phyloP scores from a whole-genome alignment of 2,113 vertebrate species.

The Emydura subglobosa region DNA sequence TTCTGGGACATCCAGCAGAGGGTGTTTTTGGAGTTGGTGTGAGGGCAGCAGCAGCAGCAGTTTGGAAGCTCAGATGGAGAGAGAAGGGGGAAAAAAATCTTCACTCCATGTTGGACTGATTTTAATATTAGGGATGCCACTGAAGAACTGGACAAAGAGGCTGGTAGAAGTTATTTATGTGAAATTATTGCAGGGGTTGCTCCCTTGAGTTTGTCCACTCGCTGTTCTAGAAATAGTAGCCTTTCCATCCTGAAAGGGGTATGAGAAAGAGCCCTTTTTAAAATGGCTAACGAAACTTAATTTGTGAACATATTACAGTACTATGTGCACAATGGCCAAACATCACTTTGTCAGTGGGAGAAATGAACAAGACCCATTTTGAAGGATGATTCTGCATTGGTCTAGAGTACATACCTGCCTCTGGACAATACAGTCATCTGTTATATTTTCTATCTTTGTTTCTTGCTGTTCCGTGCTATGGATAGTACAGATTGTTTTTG shows the following conservation, averaged over 20 bases:
- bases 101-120: background rate
- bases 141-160: background rate
- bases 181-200: background rate
- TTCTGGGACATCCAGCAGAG: background rate
- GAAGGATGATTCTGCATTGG: slow-evolving; percentile 31
- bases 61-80: background rate
- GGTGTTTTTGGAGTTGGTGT: background rate
- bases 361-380: slow-evolving; percentile 39
- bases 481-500: slow-evolving; percentile 72
- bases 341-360: slow-evolving; percentile 22
- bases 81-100: background rate
- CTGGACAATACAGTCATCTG: slow-evolving; percentile 58
- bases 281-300: background rate
- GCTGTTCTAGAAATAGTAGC: background rate
- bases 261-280: background rate
- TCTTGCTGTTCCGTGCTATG: slow-evolving; percentile 45
- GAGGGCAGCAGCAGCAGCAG: background rate
- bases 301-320: slow-evolving; percentile 29
- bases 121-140: background rate
- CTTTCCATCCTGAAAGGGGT: background rate
- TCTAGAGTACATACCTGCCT: slow-evolving; percentile 25
- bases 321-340: slow-evolving; percentile 13
- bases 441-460: slow-evolving; percentile 66
- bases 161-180: background rate
- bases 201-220: background rate